Percentiles rank a stretch among this genome's conserved stretches.
These are phyloP conservation scores for Synchiropus splendidus DNA, from an alignment of 2,113 vertebrate genomes.

Conservation along the genomic window DNA sequence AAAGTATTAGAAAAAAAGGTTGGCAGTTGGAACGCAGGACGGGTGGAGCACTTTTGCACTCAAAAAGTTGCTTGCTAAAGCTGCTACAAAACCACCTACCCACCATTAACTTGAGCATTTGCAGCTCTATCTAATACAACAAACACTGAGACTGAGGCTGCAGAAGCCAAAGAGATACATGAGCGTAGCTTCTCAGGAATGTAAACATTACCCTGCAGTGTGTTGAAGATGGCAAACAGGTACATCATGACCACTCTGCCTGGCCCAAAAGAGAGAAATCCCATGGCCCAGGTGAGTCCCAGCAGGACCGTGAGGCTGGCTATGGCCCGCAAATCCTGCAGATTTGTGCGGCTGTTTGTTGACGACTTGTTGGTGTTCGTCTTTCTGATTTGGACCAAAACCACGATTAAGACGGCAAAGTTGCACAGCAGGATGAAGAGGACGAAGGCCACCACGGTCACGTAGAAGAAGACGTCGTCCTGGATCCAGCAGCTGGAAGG, in stretches of 20 bases:
- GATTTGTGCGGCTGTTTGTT: conserved; percentile 21
- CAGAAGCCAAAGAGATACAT: too few species aligned
- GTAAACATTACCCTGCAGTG: conserved; percentile 72
- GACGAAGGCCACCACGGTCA: conserved; percentile 71
- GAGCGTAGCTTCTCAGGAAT: background rate
- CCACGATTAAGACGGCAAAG: conserved; percentile 68
- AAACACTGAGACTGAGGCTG: too few species aligned
- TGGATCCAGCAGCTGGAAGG: conserved; percentile 79
- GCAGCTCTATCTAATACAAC: too few species aligned
- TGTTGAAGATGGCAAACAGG: conserved; percentile 79
- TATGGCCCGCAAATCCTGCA: conserved; percentile 69
- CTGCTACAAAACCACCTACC: too few species aligned
- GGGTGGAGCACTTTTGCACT: too few species aligned
- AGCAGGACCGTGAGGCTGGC: conserved; percentile 77
- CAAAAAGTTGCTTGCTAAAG: too few species aligned
- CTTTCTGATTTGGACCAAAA: conserved; percentile 73
- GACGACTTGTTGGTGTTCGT: conserved; percentile 57
- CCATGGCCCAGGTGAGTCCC: conserved; percentile 80
- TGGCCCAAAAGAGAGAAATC: conserved; percentile 75
- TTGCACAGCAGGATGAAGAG: conserved; percentile 74
- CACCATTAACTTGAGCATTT: too few species aligned
- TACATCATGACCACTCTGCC: conserved; percentile 69
- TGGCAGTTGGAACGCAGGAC: too few species aligned
- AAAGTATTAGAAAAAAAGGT: too few species aligned
- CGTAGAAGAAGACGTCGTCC: conserved; percentile 64